These are phyloP conservation scores for Brotula barbata DNA, from an alignment of 2,797 vertebrate species.

Conservation along the genomic window DNA sequence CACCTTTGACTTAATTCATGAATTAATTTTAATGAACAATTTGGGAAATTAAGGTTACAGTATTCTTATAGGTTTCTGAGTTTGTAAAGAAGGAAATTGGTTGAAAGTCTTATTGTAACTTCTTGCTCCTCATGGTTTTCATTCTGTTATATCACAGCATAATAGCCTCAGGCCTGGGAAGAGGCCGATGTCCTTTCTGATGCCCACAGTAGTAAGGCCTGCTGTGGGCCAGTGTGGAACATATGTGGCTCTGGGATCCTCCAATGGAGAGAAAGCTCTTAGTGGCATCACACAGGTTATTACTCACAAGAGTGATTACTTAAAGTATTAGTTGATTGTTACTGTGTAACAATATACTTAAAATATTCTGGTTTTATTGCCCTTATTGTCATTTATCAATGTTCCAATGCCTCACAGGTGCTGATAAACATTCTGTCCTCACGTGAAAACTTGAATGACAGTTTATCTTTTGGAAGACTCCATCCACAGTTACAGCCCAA, in stretches of 20 bases:
- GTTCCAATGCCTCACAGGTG: conserved; percentile 78
- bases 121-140: conserved; percentile 13
- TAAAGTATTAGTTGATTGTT: conserved; percentile 1
- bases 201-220: conserved; percentile 91
- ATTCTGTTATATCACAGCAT: conserved; percentile 72
- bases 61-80: neutral
- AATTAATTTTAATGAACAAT: neutral
- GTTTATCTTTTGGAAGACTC: conserved; percentile 89
- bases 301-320: conserved; percentile 1
- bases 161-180: conserved; percentile 86
- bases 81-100: neutral
- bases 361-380: neutral
- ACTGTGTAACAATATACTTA: neutral
- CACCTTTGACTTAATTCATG: neutral
- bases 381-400: neutral
- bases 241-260: conserved; percentile 90
- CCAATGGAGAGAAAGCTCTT: conserved; percentile 86
- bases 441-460: conserved; percentile 94
- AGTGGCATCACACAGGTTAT: conserved; percentile 92
- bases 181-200: conserved; percentile 91
- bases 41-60: neutral
- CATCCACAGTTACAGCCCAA: conserved; percentile 89
- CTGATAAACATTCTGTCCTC: conserved; percentile 91
- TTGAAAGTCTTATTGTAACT: neutral
- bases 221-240: conserved; percentile 91